Conservation (phyloP, 1,140 invertebrate genomes). For the Lordiphosa mommai region DNA sequence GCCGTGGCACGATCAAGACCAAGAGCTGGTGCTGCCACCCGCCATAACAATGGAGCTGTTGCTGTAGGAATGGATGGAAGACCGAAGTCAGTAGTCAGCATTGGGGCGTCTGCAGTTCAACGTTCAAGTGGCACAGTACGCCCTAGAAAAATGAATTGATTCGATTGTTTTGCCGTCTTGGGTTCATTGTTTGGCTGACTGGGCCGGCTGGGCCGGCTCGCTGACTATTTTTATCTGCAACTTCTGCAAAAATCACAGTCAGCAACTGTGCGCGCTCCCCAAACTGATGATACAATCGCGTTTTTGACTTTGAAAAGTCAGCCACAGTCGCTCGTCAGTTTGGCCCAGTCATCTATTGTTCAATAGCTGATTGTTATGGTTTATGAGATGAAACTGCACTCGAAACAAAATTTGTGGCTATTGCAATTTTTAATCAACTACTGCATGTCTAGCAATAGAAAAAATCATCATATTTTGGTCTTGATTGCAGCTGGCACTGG, state of each 20-base stretch:
- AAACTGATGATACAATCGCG: conserved; percentile 73
- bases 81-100: conserved; percentile 68
- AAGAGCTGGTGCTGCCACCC: conserved; percentile 26
- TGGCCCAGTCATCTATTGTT: conserved; percentile 55
- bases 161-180: conserved; percentile 64
- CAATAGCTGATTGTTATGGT: conserved; percentile 66
- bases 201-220: neutral
- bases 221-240: conserved; percentile 45
- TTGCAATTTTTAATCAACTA: conserved; percentile 38
- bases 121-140: conserved; percentile 79
- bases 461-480: conserved; percentile 43
- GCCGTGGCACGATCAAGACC: conserved; percentile 72
- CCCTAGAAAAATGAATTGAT: conserved; percentile 79
- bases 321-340: conserved; percentile 21
- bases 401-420: conserved; percentile 50
- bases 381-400: conserved; percentile 65
- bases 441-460: conserved; percentile 37
- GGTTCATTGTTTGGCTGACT: conserved; percentile 35
- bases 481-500: conserved; percentile 16
- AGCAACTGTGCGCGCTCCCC: conserved; percentile 45
- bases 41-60: conserved; percentile 50
- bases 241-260: conserved; percentile 53
- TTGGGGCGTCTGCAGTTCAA: conserved; percentile 79
- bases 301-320: conserved; percentile 78
- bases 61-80: conserved; percentile 8